Evolutionary conservation across 1,140 invertebrate species (phyloP), one percentile per base, ranked within the genome.

Genomic region (Papilio glaucus): DNA sequence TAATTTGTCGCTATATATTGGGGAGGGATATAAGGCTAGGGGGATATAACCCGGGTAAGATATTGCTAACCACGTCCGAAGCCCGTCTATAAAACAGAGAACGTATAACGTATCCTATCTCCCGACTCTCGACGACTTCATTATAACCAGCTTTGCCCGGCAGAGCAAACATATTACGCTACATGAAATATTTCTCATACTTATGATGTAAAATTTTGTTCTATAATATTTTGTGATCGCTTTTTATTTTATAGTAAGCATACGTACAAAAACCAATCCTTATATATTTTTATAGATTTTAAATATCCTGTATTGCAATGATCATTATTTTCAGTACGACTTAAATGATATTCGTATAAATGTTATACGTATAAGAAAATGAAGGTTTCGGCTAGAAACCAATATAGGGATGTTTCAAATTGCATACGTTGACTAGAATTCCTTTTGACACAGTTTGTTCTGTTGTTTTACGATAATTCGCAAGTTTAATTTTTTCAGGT

Each of bases 31-130:
- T 21, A 57, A 26, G 4, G 4, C 18, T 3, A 33, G 29, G 29
- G 29, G 29, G 29, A 10, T 57, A 24, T 57, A 57, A 24, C 49
- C 8, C 21, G 49, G 49, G 21, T 57, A 57, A 57, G 49, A 57
- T 57, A 57, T 57, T 57, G 49, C 49, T 57, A 57, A 57, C 49
- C 18, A 57, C 49, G 49, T 57, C 49, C 49, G 49, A 57, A 57
- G 49, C 49, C 9, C 49, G 18, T 12, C 49, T 57, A 57, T 57
- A 57, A 57, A 57, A 57, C 49, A 26, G 49, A 24, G 10, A 57
- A 57, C 49, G 21, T 57, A 57, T 24, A 24, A 57, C 49, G 49
- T 33, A 33, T 49, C 45, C 8, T 3, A 57, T 49, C 45, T 49
- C 45, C 45, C 45, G 45, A 57, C 49, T 57, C 49, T 12, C 18